phyloP scores from a whole-genome alignment of 2,888 invertebrate genomes.

The Phorcus lineatus region DNA sequence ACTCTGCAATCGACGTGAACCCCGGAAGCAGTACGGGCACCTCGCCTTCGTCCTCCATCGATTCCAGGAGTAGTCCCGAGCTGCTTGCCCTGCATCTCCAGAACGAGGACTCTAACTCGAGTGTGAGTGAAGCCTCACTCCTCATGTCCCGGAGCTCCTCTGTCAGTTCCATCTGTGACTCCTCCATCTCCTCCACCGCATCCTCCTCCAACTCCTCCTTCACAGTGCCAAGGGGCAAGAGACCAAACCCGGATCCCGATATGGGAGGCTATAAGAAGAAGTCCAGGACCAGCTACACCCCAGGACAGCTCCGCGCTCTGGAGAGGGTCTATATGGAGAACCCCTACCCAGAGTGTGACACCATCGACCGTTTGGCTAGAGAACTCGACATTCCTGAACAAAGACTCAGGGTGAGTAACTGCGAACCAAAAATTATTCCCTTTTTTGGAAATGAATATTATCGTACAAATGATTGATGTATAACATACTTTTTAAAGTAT shows the following conservation, averaged over 20 bases:
- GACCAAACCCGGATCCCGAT: slow-evolving; percentile 26
- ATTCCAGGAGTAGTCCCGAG: background rate
- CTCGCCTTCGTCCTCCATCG: slow-evolving; percentile 27
- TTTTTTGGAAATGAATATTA: too few relatives aligned
- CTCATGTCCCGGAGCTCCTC: background rate
- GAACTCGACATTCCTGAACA: slow-evolving; percentile 54
- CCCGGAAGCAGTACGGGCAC: background rate
- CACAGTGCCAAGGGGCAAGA: slow-evolving; percentile 27
- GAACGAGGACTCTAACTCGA: background rate
- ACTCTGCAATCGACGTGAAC: slow-evolving; percentile 36
- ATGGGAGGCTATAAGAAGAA: slow-evolving; percentile 48
- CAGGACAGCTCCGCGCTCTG: slow-evolving; percentile 51
- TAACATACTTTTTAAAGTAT: too few relatives aligned
- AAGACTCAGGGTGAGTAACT: slow-evolving; percentile 52
- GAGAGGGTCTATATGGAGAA: slow-evolving; percentile 58
- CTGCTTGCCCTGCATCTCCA: background rate
- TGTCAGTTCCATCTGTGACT: slow-evolving; percentile 29
- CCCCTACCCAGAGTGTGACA: slow-evolving; percentile 56
- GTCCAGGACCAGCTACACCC: slow-evolving; percentile 55
- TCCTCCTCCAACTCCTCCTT: slow-evolving; percentile 36
- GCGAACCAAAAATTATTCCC: too few relatives aligned
- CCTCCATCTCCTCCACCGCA: slow-evolving; percentile 37
- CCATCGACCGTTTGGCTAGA: slow-evolving; percentile 52
- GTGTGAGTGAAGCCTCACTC: background rate
- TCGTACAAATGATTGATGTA: too few relatives aligned